phyloP scores from a whole-genome alignment of 1,140 invertebrate genomes.

The Drosophila ficusphila region DNA sequence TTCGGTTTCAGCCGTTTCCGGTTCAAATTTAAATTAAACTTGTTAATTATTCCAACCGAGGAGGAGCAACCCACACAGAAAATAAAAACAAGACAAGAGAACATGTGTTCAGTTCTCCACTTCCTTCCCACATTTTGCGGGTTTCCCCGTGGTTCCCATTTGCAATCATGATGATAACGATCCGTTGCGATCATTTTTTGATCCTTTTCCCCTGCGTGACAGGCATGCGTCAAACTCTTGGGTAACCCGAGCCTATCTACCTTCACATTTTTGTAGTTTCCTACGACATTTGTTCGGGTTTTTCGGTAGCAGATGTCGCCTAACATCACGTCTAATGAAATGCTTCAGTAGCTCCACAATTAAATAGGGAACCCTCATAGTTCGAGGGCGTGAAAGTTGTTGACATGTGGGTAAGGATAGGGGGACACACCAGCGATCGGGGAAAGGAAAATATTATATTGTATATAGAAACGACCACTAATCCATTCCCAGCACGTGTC shows the following conservation, averaged over 20 bases:
- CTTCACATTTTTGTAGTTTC: constrained; percentile 28
- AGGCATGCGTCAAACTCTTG: constrained; percentile 61
- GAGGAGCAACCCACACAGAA: constrained; percentile 38
- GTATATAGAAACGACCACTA: constrained; percentile 2
- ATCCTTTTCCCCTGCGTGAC: constrained; percentile 55
- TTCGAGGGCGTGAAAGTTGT: constrained; percentile 67
- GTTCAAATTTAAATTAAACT: constrained; percentile 78
- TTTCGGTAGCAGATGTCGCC: constrained; percentile 48
- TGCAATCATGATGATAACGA: constrained; percentile 28
- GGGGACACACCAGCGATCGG: neutral
- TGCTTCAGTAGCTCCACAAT: constrained; percentile 53
- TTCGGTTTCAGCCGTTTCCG: constrained; percentile 58
- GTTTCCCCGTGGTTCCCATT: constrained; percentile 53
- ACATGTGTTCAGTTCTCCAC: constrained; percentile 50
- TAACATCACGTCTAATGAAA: constrained; percentile 65
- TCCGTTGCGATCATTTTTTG: constrained; percentile 37
- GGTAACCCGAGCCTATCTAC: constrained; percentile 59
- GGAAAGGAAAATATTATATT: no score
- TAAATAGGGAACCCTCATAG: constrained; percentile 56
- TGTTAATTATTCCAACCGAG: constrained; percentile 62
- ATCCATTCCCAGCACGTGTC: constrained; percentile 45
- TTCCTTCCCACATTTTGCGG: constrained; percentile 65
- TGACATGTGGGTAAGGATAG: constrained; percentile 56
- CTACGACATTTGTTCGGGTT: constrained; percentile 24
- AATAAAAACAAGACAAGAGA: constrained; percentile 14